Evolutionary conservation across 2,113 vertebrate genomes (phyloP).

Genomic region (Embiotoca jacksoni): DNA sequence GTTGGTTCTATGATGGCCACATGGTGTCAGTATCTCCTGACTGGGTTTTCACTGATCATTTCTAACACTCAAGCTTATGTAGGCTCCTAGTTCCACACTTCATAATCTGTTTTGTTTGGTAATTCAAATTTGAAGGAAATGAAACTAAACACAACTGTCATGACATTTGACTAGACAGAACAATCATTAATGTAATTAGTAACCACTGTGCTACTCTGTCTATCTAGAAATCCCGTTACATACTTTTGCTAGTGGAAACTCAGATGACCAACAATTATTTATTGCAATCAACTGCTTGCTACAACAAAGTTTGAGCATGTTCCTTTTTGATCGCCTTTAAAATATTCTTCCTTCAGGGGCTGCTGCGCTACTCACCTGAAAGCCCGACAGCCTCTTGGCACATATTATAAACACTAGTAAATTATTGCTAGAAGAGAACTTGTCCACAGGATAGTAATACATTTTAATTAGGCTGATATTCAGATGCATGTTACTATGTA

Average conservation of each 20-base stretch:
- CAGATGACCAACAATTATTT: background rate
- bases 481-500: constrained; percentile 22
- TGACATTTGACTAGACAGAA: background rate
- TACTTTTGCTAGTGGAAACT: background rate
- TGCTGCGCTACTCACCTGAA: background rate
- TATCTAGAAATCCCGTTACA: background rate
- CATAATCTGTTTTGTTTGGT: background rate
- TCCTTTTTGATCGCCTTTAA: constrained; percentile 28
- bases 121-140: background rate
- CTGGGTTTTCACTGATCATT: too few relatives aligned
- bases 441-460: background rate
- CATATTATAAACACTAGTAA: background rate
- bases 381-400: constrained; percentile 38
- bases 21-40: constrained; percentile 33
- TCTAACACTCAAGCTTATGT: too few relatives aligned
- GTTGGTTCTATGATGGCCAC: constrained; percentile 16
- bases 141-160: background rate
- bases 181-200: background rate
- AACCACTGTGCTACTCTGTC: background rate
- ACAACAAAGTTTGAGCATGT: constrained; percentile 40
- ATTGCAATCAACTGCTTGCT: constrained; percentile 1
- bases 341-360: constrained; percentile 23
- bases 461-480: constrained; percentile 6
- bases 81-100: background rate
- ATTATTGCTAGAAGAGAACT: constrained; percentile 3